phyloP scores from a whole-genome alignment of 1,140 invertebrate genomes.

The Chionoecetes opilio region DNA sequence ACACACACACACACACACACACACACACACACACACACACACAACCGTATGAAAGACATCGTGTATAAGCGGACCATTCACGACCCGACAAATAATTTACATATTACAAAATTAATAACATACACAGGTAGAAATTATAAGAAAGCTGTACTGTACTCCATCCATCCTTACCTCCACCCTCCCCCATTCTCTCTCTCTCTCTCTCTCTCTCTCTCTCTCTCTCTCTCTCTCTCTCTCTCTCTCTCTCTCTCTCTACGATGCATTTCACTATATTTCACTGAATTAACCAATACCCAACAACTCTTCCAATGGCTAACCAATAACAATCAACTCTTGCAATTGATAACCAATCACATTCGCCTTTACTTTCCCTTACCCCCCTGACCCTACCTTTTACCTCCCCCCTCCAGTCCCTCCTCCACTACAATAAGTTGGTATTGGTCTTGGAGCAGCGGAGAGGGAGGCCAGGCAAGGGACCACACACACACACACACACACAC shows the following conservation, averaged over 20 bases:
- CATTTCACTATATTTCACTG: constrained; percentile 38
- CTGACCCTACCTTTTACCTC: not conserved
- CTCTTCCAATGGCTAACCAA: constrained; percentile 57
- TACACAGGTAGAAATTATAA: not conserved
- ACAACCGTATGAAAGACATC: no score
- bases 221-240: constrained; percentile 10
- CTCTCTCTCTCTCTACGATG: not conserved
- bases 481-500: not conserved
- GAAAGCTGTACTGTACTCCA: not conserved
- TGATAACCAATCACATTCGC: constrained; percentile 56
- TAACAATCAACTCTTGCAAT: constrained; percentile 39
- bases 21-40: not conserved
- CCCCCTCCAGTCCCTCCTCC: not conserved
- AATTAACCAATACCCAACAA: constrained; percentile 39
- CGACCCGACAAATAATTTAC: not conserved
- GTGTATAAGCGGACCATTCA: constrained; percentile 14
- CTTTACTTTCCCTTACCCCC: not conserved
- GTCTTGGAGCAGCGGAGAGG: not conserved
- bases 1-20: not conserved
- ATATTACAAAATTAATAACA: not conserved
- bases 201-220: constrained; percentile 56
- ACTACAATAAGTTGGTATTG: not conserved
- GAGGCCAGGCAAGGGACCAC: constrained; percentile 23
- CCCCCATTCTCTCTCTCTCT: constrained; percentile 53
- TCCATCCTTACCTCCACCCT: not conserved